Evolutionary conservation across 2,797 vertebrate species (phyloP), one percentile per base, ranked within the genome.

Genomic region (Meda fulgida): DNA sequence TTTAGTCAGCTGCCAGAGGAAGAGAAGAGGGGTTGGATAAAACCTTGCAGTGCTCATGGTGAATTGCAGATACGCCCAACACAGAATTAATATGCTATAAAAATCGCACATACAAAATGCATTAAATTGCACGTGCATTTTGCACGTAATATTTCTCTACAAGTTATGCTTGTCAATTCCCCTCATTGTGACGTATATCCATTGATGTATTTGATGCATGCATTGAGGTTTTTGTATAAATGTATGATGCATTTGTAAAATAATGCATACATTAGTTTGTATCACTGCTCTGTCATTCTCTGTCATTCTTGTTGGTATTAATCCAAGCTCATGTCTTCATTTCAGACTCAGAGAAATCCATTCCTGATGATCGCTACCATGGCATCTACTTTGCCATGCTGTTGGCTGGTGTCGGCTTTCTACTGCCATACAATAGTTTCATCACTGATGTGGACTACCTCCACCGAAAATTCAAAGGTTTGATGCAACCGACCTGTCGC

Each of bases 341-440:
- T 76, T 34, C 78, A 96, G 96, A 89, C 78, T 93, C 92, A 72
- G 96, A 96, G 88, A 96, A 96, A 81, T 95, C 95, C 0, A 95
- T 96, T 78, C 97, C 98, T 0, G 96, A 97, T 13, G 98, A 99
- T 91, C 95, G 95, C 88, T 98, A 98, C 93, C 98, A 98, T 84
- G 97, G 97, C 84, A 97, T 99, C 93, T 99, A 99, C 89, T 99
- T 99, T 48, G 97, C 98, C 0, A 99, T 99, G 98, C 92, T 99
- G 78, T 93, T 99, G 92, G 98, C 98, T 0, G 98, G 98, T 0
- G 97, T 98, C 55, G 98, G 98, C 34, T 99, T 99, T 92, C 96
- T 99, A 81, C 95, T 99, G 87, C 98, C 98, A 0, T 99, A 99
- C 94, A 99, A 99, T 92, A 99, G 98, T 84, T 99, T 99, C 86